Evolutionary conservation across 2,797 vertebrate genomes (phyloP), one percentile per base, ranked within the genome.

Genomic region (Gambusia yucatana): DNA sequence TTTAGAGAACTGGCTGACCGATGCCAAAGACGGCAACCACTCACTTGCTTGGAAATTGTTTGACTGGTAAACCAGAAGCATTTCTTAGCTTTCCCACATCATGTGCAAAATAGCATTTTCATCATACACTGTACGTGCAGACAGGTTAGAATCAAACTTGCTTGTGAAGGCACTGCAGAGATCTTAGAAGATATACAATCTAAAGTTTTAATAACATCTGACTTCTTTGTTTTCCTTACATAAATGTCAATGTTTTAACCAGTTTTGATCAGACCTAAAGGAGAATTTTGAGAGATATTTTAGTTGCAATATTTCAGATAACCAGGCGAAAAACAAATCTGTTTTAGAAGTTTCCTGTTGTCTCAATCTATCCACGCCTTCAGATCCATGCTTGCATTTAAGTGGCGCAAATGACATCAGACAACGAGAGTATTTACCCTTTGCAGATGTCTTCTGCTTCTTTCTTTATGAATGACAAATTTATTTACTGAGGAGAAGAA

Each of bases 351-450:
- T 48, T 33, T 72, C 50, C 25, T 55, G 76, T 70, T 73, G 61
- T 82, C 33, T 22, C 61, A 76, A 74, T 73, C 77, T 69, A 77
- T 79, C 74, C 70, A 79, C 76, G 48, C 69, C n/a, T 43, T 59
- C 41, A 48, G 36, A 55, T 78, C 78, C 22, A 72, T 30, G 48
- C 17, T 72, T 52, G 10, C 69, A 76, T 83, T 71, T 61, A 72
- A 74, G 30, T 65, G 55, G 57, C 67, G 46, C 74, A 50, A 83
- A 80, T 50, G 30, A 76, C 73, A 55, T 46, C 44, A 65, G 81
- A 80, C 6, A 77, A 82, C 25, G 43, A 28, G 10, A 13, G 10
- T 69, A 13, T 69, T 69, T 69, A 20, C 39, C 65, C 22, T 22
- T 11, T 43, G n/a, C 10, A 70, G 67, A 30, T 70, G 43, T 7